Conservation (phyloP, 2,797 vertebrate species). For the Channallabes apus region DNA sequence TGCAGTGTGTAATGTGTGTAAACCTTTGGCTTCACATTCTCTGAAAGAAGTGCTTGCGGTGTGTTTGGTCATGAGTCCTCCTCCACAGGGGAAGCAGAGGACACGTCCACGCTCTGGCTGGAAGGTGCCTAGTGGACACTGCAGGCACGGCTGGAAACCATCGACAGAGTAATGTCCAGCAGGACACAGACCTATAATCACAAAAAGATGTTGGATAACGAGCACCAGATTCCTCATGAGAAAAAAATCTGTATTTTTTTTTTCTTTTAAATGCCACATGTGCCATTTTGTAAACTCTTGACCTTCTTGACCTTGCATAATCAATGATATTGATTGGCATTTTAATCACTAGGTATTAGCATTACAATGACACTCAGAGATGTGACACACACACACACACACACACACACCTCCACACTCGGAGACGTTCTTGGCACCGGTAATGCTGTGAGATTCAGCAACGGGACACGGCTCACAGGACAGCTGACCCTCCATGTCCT, state of each 20-base stretch:
- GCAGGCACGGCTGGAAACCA: constrained; percentile 88
- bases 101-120: constrained; percentile 90
- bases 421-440: constrained; percentile 87
- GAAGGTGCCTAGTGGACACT: constrained; percentile 82
- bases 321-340: constrained; percentile 26
- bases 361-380: constrained; percentile 46
- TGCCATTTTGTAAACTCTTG: not conserved
- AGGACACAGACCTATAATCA: constrained; percentile 85
- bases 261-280: not conserved
- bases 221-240: not conserved
- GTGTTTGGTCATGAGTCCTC: constrained; percentile 88
- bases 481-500: constrained; percentile 88
- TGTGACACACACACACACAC: constrained; percentile 22
- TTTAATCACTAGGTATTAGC: constrained; percentile 37
- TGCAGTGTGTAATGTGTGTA: constrained; percentile 22
- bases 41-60: constrained; percentile 84
- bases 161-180: constrained; percentile 86
- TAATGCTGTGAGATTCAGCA: constrained; percentile 79
- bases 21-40: constrained; percentile 96
- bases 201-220: not conserved
- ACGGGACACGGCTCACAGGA: constrained; percentile 92
- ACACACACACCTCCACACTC: constrained; percentile 87
- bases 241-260: too few relatives aligned
- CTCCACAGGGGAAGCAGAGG: constrained; percentile 89
- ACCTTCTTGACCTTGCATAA: constrained; percentile 27